Conservation (phyloP, 1,140 invertebrate species). For the Pseudobourletiella spinata region DNA sequence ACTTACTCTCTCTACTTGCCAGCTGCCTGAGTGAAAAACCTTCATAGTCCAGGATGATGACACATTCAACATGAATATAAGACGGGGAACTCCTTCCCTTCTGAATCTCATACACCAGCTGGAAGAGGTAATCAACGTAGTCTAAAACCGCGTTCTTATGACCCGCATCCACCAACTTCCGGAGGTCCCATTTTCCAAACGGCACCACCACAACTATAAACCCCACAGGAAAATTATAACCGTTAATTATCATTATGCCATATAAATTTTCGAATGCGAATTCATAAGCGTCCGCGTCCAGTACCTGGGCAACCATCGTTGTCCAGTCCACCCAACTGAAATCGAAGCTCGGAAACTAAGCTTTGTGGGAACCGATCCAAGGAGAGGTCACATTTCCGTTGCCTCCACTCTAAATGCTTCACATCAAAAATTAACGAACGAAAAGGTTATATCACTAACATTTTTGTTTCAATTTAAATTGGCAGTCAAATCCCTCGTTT, state of each 20-base stretch:
- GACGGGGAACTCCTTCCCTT: constrained; percentile 2
- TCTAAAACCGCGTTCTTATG: background rate
- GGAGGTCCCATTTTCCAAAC: constrained; percentile 20
- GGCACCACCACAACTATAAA: constrained; percentile 14
- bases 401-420: no score
- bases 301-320: background rate
- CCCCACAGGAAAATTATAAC: background rate
- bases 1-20: no score
- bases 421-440: no score
- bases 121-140: background rate
- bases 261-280: background rate
- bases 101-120: background rate
- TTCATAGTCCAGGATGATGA: constrained; percentile 11
- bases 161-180: background rate
- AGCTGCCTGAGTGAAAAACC: constrained; percentile 14
- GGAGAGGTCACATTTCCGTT: no score
- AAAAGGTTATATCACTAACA: no score
- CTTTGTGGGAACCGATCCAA: no score
- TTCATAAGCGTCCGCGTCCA: no score
- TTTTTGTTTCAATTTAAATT: no score
- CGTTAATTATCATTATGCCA: background rate
- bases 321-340: background rate
- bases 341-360: background rate
- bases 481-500: no score
- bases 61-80: constrained; percentile 1